Conservation (phyloP, 2,797 vertebrate species). For the Heliangelus exortis region DNA sequence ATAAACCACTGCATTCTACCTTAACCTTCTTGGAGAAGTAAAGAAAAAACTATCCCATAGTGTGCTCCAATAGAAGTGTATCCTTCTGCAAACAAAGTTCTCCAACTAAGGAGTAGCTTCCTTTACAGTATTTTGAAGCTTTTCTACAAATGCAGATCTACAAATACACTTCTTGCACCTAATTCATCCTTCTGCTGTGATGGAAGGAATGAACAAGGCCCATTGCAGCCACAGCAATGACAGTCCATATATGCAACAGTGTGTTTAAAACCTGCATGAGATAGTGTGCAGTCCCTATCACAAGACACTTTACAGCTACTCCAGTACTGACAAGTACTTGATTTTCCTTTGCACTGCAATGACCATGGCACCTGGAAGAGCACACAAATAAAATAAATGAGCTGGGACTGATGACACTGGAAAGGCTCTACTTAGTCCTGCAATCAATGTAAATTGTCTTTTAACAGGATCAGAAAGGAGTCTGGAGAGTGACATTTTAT, state of each 20-base stretch:
- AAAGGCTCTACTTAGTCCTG: not conserved
- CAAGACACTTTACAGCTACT: not conserved
- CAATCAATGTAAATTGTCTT: not conserved
- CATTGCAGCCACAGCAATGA: not conserved
- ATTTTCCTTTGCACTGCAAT: not conserved
- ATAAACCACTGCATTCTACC: not conserved
- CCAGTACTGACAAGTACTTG: not conserved
- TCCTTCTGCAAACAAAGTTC: fast-evolving
- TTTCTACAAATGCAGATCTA: not conserved
- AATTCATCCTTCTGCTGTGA: not conserved
- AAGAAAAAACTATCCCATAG: not conserved
- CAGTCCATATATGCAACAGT: fast-evolving
- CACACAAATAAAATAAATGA: not conserved
- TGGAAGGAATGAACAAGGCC: not conserved
- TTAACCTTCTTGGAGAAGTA: not conserved
- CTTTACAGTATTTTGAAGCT: not conserved
- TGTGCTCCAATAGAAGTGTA: not conserved
- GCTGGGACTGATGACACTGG: not conserved
- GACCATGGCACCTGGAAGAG: not conserved
- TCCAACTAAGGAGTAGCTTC: not conserved
- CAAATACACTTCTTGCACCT: not conserved
- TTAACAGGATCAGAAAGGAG: not conserved
- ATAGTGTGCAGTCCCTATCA: not conserved
- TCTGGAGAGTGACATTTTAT: not conserved
- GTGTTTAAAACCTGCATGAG: not conserved